A percentile compares a stretch with the other conserved stretches of the same genome.
Conservation (phyloP, 1,140 invertebrate species). For the Spodoptera litura region DNA sequence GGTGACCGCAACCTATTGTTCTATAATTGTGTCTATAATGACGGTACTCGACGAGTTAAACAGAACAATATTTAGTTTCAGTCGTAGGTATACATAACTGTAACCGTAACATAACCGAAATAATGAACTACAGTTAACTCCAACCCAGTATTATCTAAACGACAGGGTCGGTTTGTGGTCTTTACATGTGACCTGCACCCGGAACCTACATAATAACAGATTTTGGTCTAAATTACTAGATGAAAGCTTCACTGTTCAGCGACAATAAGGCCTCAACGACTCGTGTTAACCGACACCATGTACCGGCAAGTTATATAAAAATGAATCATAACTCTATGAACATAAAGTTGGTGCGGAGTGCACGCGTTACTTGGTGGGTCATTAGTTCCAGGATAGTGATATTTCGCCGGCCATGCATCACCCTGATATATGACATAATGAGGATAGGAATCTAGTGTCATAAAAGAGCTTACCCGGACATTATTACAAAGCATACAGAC, state of each 20-base stretch:
- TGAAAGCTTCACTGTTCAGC: slow-evolving; percentile 29
- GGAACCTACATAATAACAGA: slow-evolving; percentile 38
- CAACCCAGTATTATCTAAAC: background rate
- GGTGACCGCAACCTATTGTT: too few species aligned
- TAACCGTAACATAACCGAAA: background rate
- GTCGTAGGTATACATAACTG: too few species aligned
- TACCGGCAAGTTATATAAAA: background rate
- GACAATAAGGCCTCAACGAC: slow-evolving; percentile 35
- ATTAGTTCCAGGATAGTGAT: slow-evolving; percentile 41
- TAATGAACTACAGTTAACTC: background rate
- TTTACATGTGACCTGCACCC: background rate
- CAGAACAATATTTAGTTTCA: too few species aligned
- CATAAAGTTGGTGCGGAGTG: background rate
- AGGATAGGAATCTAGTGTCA: slow-evolving; percentile 48
- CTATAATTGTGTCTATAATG: too few species aligned
- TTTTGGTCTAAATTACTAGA: slow-evolving; percentile 41
- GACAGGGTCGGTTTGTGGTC: slow-evolving; percentile 1
- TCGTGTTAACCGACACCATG: background rate
- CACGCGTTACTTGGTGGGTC: slow-evolving; percentile 11
- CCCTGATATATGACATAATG: slow-evolving; percentile 50
- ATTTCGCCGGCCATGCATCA: slow-evolving; percentile 48
- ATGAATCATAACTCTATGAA: background rate
- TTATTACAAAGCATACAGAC: slow-evolving; percentile 13
- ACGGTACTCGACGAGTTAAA: too few species aligned
- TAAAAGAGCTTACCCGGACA: slow-evolving; percentile 38